Conservation (phyloP, 2,888 invertebrate species). For the Sarcophaga variegata region DNA sequence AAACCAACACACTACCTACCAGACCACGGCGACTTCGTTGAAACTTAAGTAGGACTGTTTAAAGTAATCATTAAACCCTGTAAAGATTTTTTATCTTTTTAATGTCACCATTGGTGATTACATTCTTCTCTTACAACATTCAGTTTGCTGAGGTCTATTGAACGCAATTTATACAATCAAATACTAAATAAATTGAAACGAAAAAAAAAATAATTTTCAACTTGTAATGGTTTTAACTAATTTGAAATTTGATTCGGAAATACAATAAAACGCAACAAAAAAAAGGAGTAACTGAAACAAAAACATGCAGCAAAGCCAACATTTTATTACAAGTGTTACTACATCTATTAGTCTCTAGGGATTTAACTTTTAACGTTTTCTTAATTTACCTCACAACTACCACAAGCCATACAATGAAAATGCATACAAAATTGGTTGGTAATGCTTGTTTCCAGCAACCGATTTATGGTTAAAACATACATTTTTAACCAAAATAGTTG, state of each 20-base stretch:
- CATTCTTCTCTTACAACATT: too few relatives aligned
- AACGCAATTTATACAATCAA: too few relatives aligned
- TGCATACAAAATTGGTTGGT: background rate
- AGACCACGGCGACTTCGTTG: too few relatives aligned
- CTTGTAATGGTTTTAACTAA: background rate
- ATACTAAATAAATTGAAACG: too few relatives aligned
- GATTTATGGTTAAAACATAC: conserved; percentile 56
- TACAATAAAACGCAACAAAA: background rate
- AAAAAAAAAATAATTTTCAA: background rate
- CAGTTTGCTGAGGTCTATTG: too few relatives aligned
- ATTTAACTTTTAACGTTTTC: conserved; percentile 22
- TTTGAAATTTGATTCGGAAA: background rate
- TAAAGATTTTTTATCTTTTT: too few relatives aligned
- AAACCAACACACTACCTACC: too few relatives aligned
- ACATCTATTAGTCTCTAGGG: conserved; percentile 55
- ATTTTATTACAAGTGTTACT: background rate
- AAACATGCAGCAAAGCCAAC: background rate
- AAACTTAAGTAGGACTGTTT: too few relatives aligned
- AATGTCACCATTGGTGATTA: too few relatives aligned
- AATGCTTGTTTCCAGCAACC: background rate
- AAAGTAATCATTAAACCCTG: too few relatives aligned
- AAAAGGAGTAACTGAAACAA: too few relatives aligned
- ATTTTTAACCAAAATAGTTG: conserved; percentile 54
- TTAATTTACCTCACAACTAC: background rate
- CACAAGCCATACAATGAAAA: background rate